Base-by-base conservation (phyloP, 1,140 invertebrate genomes). In the Protaetia brevitarsis region DNA sequence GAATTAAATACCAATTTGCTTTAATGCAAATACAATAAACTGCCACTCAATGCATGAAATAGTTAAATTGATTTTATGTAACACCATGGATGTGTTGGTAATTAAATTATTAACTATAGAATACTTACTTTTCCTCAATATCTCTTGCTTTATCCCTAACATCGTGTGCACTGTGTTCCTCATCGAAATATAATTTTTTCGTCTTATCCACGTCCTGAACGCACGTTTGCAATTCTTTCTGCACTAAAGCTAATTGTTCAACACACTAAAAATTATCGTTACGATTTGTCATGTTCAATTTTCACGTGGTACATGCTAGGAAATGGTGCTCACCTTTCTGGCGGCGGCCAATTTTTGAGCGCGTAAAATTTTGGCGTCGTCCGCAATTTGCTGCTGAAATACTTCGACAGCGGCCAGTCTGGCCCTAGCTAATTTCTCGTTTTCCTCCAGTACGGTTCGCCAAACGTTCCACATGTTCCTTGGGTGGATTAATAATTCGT, bases 391-490 rank as follows among this genome's bases (percentile, higher is more conserved):
- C 77, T 96, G 92, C 76, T 95, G 91, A 78, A 96, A 96, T 16
- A 96, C 90, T 81, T 97, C 94, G 11, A 96, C 91, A 4, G 95
- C 95, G 0, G 94, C 93, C 19, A 97, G 81, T 28, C 94, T 84
- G 3, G 94, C 93, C 68, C 94, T 88, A 0, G 94, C 94, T 70
- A 97, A 80, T 76, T 95, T 95, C 75, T 98, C 95, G 75, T 96
- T 96, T 79, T 98, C 95, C 78, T 97, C 95, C 67, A 98, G 81
- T 0, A 98, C 91, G 0, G 92, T 93, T 69, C 93, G 85, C 96
- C 96, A 98, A 11, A 97, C 94, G 70, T 91, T 94, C 89, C 94
- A 95, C 86, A 97, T 95, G 74, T 97, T 97, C 91, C 95, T 97
- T 51, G 41, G 26, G 13, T 23, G 41, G 26, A 23, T 51, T 59